phyloP scores from a whole-genome alignment of 2,888 invertebrate species.

The Diplolepis rosae region DNA sequence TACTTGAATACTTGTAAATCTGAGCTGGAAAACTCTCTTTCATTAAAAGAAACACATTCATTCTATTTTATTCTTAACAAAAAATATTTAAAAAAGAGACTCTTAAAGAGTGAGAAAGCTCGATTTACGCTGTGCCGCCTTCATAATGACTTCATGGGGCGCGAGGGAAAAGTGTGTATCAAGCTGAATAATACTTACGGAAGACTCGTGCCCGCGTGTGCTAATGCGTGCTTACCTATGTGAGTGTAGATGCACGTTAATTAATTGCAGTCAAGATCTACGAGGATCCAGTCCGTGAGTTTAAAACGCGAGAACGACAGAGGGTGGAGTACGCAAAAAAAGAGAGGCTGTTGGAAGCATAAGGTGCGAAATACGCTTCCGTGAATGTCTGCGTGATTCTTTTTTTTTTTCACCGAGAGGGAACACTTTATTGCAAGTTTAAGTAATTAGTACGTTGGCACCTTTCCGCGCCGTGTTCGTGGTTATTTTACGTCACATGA shows the following conservation, averaged over 20 bases:
- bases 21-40: too few species aligned
- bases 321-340: constrained; percentile 44
- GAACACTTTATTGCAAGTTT: constrained; percentile 62
- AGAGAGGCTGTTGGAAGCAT: constrained; percentile 52
- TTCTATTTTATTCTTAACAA: not conserved
- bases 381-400: constrained; percentile 51
- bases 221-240: constrained; percentile 37
- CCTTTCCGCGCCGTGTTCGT: constrained; percentile 8
- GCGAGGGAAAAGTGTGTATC: constrained; percentile 34
- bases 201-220: constrained; percentile 48
- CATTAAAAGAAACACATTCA: too few species aligned
- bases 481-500: constrained; percentile 1
- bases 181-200: constrained; percentile 44
- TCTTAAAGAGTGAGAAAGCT: constrained; percentile 18
- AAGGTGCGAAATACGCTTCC: constrained; percentile 66
- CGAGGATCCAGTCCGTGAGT: constrained; percentile 37
- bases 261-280: constrained; percentile 55
- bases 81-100: constrained; percentile 12
- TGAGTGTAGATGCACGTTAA: constrained; percentile 58
- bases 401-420: constrained; percentile 56
- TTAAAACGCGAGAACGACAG: constrained; percentile 41
- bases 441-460: constrained; percentile 60
- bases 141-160: constrained; percentile 42
- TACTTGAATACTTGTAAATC: too few species aligned
- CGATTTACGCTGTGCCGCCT: constrained; percentile 22